Base-by-base conservation (phyloP, 2,113 vertebrate species). In the Excalfactoria chinensis region DNA sequence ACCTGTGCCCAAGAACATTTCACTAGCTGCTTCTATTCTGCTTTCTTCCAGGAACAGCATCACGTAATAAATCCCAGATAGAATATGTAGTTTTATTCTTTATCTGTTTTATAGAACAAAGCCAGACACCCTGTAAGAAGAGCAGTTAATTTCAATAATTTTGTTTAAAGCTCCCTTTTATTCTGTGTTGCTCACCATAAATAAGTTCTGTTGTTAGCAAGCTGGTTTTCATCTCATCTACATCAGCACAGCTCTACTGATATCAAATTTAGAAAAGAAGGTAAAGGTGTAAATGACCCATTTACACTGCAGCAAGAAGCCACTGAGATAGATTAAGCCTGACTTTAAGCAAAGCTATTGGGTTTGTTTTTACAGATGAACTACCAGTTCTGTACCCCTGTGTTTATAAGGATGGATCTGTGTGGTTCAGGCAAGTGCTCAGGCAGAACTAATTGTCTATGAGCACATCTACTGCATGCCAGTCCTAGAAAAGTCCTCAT, bases 351-450 rank as follows among this genome's bases (percentile, higher is more conserved):
- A 46, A 88, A 84, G 1, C 0, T 70, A 82, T 2, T 2, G 53
- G 9, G 4, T 4, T 59, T 67, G 2, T 34, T 93, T 80, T 58
- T 58, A 70, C 30, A 48, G 4, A n/a, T 62, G 7, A n/a, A n/a
- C 20, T 48, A 9, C 13, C 30, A 35, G 6, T n/a, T 8, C 28
- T 48, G 26, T 74, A 5, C 11, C 11, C 10, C 43, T 43, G 26
- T 32, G 15, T 72, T 73, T 46, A 30, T 53, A 56, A 48, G 44
- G 30, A 22, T 78, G 46, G 16, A 1, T 1, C 32, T 70, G 11
- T 1, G 2, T 7, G 44, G 37, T 15, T 91, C 26, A 40, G 5
- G 2, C 2, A 5, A 35, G 7, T 23, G 6, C 6, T 58, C 23
- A 55, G 41, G 8, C 13, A 74, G 51, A 67, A n/a, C 7, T 63